Base-by-base conservation (phyloP, 2,888 invertebrate genomes). In the Trisateles emortualis region DNA sequence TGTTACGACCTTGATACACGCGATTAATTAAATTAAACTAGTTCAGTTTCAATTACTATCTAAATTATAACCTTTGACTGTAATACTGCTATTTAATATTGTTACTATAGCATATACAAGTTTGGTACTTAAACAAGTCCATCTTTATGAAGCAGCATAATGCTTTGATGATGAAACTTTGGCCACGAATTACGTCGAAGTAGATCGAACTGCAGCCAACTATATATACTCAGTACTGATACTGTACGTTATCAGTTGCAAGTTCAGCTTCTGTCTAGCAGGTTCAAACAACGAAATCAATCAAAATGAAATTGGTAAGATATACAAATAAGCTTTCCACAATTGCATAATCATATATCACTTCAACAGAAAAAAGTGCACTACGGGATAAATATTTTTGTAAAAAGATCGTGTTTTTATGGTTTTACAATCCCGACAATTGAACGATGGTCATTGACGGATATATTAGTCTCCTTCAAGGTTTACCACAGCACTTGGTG, bases 221-320 rank as follows among this genome's bases (percentile, higher is more conserved):
- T 91, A 90, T 90, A 91, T 84, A 91, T 89, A 91, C 81, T 81
- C 79, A 79, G 82, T 79, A 78, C 77, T 74, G 67, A 68, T 59
- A 74, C 64, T 69, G 60, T 60, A 68, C 79, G 74, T 81, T 83
- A 88, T 90, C 91, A 91, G 84, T 88, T 72, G 76, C 63, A 75
- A 64, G 59, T 70, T 66, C 63, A 64, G 55, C 71, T 78, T 74
- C 78, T 69, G 69, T 63, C 62, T 47, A 68, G 72, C 74, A 72
- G 74, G 74, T 79, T 64, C 59, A 30, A 17, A 43, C 30, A 32
- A 5, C 43, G 50, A 51, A 49, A 65, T 60, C 8, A 1, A 26
- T 8, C 3, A 79, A 78, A 59, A 89, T 89, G 88, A 89, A 81
- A 82, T 74, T 83, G 88, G 89, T 90, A 46, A 74, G 82, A 33